Base-by-base conservation (phyloP, 2,888 invertebrate species). In the Panopea generosa region DNA sequence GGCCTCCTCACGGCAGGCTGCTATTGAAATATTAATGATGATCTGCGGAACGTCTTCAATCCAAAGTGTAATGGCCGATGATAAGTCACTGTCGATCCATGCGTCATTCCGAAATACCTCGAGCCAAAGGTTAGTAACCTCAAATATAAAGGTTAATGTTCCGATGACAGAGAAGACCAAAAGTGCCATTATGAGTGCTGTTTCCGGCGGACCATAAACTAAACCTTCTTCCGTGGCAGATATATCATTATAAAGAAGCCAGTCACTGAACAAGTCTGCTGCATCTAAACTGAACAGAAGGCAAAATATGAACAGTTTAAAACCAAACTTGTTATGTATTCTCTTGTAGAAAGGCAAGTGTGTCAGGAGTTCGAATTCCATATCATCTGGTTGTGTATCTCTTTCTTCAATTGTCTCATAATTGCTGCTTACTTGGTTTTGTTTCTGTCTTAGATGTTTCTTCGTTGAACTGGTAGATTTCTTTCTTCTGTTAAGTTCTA, bases 241-340 rank as follows among this genome's bases (percentile, higher is more conserved):
- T 26, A 88, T 77, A 63, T 87, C 86, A 3, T 55, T 57, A 49
- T 75, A 87, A 26, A 87, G 70, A 27, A 87, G 72, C 89, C 89
- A 89, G 62, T 89, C 89, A 71, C 82, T 83, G 26, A 86, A 16
- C 9, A 86, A 57, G 68, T 87, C 87, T 0, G 74, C 29, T 70
- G 74, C 29, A 73, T 86, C 82, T 4, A 82, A 67, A 20, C 45
- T 56, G n/a, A 29, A 83, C 18, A 24, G 83, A 18, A 84, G 43
- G 18, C 82, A 26, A 59, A 84, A 79, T 20, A 71, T 57, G 14
- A 73, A 53, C 26, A 67, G 53, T 47, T 78, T 78, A 49, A 78
- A 75, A 27, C 68, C 70, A 33, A 68, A 62, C 45, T 75, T 71
- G 27, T 71, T 33, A 18, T 57, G 60, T 3, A 50, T n/a, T 56